Conservation (phyloP, 2,797 vertebrate species). For the Pseudomugil gertrudae region DNA sequence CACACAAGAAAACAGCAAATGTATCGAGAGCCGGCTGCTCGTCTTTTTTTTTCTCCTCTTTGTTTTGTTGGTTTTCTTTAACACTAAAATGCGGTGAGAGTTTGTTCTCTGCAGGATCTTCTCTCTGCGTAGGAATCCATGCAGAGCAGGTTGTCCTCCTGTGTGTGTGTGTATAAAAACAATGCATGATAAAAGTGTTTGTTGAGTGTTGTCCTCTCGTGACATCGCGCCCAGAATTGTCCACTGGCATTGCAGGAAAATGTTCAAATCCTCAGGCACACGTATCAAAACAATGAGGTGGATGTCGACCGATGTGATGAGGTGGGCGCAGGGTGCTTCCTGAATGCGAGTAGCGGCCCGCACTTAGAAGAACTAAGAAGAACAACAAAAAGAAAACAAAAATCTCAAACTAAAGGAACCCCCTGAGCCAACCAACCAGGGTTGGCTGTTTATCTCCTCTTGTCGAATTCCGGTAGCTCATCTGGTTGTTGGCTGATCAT, state of each 20-base stretch:
- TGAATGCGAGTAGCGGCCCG: conserved; percentile 72
- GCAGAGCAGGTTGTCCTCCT: conserved; percentile 43
- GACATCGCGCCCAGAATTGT: conserved; percentile 45
- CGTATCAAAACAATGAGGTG: conserved; percentile 69
- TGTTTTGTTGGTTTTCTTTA: conserved; percentile 78
- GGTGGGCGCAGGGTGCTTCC: conserved; percentile 69
- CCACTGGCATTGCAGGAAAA: conserved; percentile 3
- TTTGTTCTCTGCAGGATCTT: conserved; percentile 59
- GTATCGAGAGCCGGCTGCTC: conserved; percentile 88
- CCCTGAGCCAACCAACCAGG: conserved; percentile 71
- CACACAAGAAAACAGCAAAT: conserved; percentile 86
- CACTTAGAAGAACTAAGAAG: conserved; percentile 50
- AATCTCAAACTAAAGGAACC: background rate
- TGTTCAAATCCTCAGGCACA: conserved; percentile 66
- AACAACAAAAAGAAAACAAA: conserved; percentile 4
- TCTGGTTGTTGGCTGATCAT: conserved; percentile 82
- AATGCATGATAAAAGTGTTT: conserved; percentile 65
- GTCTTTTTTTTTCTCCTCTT: conserved; percentile 26
- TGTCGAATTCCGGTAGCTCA: conserved; percentile 33
- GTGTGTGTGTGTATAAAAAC: conserved; percentile 63
- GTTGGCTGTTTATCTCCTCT: conserved; percentile 50
- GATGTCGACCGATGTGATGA: conserved; percentile 57
- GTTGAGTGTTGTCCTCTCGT: conserved; percentile 31
- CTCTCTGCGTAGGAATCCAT: conserved; percentile 58
- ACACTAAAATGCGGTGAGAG: conserved; percentile 91